Evolutionary conservation across 2,888 invertebrate genomes (phyloP), one percentile per base, ranked within the genome.

Genomic region (Malachius bipustulatus): DNA sequence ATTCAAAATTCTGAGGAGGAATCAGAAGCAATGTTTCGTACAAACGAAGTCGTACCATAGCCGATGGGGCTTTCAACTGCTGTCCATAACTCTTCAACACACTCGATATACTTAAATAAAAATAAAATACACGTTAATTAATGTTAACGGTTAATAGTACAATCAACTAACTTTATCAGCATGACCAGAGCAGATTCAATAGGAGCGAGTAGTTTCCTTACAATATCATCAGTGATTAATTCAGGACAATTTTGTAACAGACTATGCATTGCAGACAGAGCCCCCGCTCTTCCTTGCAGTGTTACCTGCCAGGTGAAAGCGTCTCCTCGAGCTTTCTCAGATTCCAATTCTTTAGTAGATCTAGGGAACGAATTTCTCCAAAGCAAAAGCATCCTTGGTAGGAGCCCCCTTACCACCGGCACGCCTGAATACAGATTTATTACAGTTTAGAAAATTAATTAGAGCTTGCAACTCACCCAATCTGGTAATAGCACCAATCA

Each of bases 281-380:
- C 97, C 1, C 97, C 97, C 3, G 96, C 91, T 28, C 97, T 73
- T 2, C 93, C 93, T 65, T 97, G 96, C 36, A 98, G 64, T 0
- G 96, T 94, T 27, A 97, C 85, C 71, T 91, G 90, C 97, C 97
- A 97, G n/a, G 97, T 97, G 58, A 97, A 96, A 0, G 93, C 88
- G 65, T 98, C 97, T 4, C 93, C 84, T 52, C 97, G 71, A 10
- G 88, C 80, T 51, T 94, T 94, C 63, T 98, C 98, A 0, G 93
- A 89, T 58, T 97, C 97, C 10, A 98, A 68, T 62, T 98, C 98
- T 56, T 97, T 96, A 26, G 81, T 78, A 0, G 94, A 94, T 32
- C 96, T 74, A 1, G 98, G 97, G 62, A 98, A 98, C 14, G 94
- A 94, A 61, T 96, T 96, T 47, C 93, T 77, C 98, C 97, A 98